Conservation (phyloP, 2,888 invertebrate genomes). For the Oxyscelio sp. region DNA sequence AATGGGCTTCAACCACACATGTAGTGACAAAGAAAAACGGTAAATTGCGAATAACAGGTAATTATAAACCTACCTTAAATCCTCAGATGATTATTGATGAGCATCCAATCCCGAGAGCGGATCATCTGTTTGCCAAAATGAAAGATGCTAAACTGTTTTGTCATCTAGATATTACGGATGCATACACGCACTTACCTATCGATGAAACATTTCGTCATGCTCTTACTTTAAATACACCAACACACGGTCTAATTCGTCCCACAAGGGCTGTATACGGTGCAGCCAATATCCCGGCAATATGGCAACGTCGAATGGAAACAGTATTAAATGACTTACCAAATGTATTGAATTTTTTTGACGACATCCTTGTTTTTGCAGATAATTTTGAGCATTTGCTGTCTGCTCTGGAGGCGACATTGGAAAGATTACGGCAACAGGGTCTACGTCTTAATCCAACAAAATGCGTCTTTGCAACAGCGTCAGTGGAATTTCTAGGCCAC, state of each 20-base stretch:
- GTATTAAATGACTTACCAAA: constrained; percentile 21
- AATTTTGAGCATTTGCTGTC: constrained; percentile 11
- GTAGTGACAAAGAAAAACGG: constrained; percentile 21
- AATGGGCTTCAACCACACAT: too few species aligned
- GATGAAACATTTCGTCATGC: constrained; percentile 31
- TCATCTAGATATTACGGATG: constrained; percentile 10
- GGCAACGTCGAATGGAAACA: constrained; percentile 34
- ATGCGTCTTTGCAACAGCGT: constrained; percentile 11
- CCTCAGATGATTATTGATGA: constrained; percentile 52
- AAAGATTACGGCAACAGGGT: constrained; percentile 20
- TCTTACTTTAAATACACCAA: too few species aligned
- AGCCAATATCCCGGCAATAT: neutral
- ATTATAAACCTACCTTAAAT: neutral
- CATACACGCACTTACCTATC: constrained; percentile 33
- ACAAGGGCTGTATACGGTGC: constrained; percentile 14
- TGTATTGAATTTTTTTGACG: constrained; percentile 36
- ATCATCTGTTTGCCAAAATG: constrained; percentile 36
- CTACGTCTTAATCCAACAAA: constrained; percentile 22
- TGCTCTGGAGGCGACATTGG: constrained; percentile 5
- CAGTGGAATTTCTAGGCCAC: constrained; percentile 29
- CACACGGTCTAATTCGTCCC: constrained; percentile 44
- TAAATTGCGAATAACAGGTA: constrained; percentile 16
- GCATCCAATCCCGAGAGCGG: constrained; percentile 35
- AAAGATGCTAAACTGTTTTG: constrained; percentile 20
- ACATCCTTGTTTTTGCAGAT: constrained; percentile 18